Evolutionary conservation across 2,797 vertebrate species (phyloP).

Genomic region (Propithecus deckenii): DNA sequence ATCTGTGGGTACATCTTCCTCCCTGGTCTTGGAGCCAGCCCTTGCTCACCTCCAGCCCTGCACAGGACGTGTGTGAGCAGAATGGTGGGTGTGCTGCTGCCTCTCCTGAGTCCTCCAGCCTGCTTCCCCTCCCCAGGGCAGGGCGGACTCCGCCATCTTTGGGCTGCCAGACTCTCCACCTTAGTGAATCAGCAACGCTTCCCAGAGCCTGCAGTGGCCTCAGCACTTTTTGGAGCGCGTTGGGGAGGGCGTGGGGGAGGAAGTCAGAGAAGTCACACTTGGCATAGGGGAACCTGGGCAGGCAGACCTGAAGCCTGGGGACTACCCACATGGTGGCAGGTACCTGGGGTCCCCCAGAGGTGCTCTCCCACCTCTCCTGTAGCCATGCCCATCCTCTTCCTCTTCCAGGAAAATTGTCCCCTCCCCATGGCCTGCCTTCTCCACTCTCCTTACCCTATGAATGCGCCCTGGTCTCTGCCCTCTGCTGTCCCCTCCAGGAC

Average conservation of each 20-base stretch:
- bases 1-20: not conserved
- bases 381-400: not conserved
- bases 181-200: conserved; percentile 45
- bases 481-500: not conserved
- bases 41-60: fast-evolving
- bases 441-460: no score
- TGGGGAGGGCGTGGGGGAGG: not conserved
- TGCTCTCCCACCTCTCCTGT: no score
- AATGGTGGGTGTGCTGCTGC: fast-evolving
- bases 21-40: not conserved
- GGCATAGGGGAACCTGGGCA: not conserved
- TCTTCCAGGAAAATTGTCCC: not conserved
- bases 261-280: not conserved
- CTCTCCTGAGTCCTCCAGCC: not conserved
- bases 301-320: not conserved
- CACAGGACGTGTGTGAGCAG: not conserved
- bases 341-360: not conserved
- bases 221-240: not conserved
- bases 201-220: not conserved
- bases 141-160: not conserved
- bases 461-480: not conserved
- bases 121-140: not conserved
- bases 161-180: not conserved
- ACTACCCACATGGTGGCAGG: fast-evolving
- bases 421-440: not conserved